Conservation (phyloP, 2,888 invertebrate genomes). For the Parnassius mnemosyne region DNA sequence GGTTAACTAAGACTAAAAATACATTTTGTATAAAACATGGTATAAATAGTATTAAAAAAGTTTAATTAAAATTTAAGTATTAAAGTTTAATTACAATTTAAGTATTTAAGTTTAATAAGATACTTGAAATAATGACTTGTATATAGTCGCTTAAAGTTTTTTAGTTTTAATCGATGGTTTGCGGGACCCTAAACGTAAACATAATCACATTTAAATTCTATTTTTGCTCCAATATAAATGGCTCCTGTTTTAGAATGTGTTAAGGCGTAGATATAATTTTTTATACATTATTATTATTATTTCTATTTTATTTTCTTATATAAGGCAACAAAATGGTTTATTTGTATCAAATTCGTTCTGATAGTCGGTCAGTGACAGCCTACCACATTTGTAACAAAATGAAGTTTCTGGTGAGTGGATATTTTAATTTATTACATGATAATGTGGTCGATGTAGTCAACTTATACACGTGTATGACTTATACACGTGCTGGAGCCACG, state of each 20-base stretch:
- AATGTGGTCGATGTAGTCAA: conserved; percentile 5
- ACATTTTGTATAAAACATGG: too few species aligned
- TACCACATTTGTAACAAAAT: conserved; percentile 38
- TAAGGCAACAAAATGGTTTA: conserved; percentile 1
- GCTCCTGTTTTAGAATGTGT: not conserved
- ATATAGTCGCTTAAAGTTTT: too few species aligned
- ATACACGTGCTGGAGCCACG: too few species aligned
- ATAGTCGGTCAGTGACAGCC: conserved; percentile 24
- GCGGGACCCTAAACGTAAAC: not conserved
- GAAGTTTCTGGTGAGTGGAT: conserved; percentile 57
- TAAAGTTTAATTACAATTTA: too few species aligned
- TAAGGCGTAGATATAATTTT: not conserved
- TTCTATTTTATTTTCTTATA: conserved; percentile 1
- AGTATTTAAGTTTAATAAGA: too few species aligned
- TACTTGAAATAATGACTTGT: too few species aligned
- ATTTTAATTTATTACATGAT: conserved; percentile 1
- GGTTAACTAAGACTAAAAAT: too few species aligned
- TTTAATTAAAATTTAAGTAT: too few species aligned
- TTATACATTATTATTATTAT: conserved; percentile 10
- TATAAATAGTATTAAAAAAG: too few species aligned
- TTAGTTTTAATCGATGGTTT: too few species aligned
- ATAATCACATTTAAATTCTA: not conserved
- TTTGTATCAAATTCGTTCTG: conserved; percentile 5
- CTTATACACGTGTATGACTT: conserved; percentile 1
- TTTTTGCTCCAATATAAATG: not conserved